These are phyloP conservation scores for Pseudochirops corinnae DNA, from an alignment of 2,797 vertebrate genomes.

Conservation along the genomic window DNA sequence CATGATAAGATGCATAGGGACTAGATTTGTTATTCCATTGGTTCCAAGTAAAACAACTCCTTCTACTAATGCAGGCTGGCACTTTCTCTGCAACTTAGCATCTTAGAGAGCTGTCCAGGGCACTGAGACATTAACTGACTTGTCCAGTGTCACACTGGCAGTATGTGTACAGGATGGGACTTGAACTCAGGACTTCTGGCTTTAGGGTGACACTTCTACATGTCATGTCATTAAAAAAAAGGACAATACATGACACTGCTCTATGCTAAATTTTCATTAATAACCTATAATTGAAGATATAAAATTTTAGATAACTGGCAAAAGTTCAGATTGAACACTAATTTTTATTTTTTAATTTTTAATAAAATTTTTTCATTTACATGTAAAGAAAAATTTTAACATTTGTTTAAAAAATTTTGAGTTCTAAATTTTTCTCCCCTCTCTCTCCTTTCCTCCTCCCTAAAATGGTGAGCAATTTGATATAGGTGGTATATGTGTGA, in stretches of 20 bases:
- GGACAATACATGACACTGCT: constrained; percentile 49
- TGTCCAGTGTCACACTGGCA: not conserved
- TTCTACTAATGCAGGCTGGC: not conserved
- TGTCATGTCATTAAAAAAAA: constrained; percentile 64
- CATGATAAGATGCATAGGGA: not conserved
- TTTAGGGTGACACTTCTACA: constrained; percentile 57
- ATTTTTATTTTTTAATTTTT: not conserved
- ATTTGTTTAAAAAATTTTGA: constrained; percentile 47
- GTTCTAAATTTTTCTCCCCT: not conserved
- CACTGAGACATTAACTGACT: not conserved
- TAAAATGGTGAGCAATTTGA: not conserved
- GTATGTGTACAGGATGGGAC: not conserved
- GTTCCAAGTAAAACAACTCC: not conserved
- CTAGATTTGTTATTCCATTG: not conserved
- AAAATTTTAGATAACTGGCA: constrained; percentile 54
- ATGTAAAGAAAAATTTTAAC: constrained; percentile 39
- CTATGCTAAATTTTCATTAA: constrained; percentile 60
- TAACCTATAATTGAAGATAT: constrained; percentile 65
- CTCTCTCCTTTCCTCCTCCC: too few relatives aligned
- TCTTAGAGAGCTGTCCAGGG: not conserved
- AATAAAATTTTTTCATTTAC: not conserved
- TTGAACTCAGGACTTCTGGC: not conserved
- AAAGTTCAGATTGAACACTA: constrained; percentile 57
- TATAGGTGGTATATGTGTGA: not conserved
- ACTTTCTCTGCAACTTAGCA: not conserved